Conservation (phyloP, 2,888 invertebrate species). For the Lasius platythorax region DNA sequence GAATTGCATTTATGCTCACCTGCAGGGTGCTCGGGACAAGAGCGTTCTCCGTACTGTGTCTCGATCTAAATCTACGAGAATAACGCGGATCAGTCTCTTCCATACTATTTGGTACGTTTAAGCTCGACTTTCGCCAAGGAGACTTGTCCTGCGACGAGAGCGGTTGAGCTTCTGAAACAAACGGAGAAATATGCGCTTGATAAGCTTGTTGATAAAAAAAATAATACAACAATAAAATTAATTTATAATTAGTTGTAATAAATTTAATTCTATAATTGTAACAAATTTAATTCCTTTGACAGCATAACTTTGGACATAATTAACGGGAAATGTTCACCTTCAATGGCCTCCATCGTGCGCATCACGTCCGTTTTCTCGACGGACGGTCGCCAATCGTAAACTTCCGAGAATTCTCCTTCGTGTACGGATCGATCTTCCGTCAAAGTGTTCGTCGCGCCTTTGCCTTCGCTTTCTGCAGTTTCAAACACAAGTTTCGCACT, state of each 20-base stretch:
- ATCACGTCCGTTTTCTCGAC: conserved; percentile 94
- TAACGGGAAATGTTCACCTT: conserved; percentile 87
- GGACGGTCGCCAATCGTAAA: conserved; percentile 93
- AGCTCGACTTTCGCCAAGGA: conserved; percentile 91
- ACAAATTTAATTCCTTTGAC: neutral
- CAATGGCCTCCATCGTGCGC: conserved; percentile 94
- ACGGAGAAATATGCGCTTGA: neutral
- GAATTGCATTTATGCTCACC: conserved; percentile 74
- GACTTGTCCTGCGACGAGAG: conserved; percentile 90
- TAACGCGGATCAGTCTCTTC: conserved; percentile 90
- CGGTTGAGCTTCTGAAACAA: conserved; percentile 89
- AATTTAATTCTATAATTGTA: neutral
- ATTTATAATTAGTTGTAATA: neutral
- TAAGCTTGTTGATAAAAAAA: neutral
- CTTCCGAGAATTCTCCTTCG: conserved; percentile 87
- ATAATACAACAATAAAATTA: neutral
- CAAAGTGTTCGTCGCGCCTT: conserved; percentile 91
- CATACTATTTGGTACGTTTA: conserved; percentile 89
- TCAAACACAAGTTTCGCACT: conserved; percentile 3
- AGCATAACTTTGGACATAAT: neutral
- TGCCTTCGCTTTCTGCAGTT: conserved; percentile 91
- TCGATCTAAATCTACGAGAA: conserved; percentile 85
- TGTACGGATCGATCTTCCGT: conserved; percentile 89
- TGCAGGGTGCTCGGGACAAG: conserved; percentile 84
- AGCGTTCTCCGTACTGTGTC: conserved; percentile 84